Evolutionary conservation across 64 coral and sea anemone genomes (phyloP).

Genomic region (Dendronephthya gigantea): DNA sequence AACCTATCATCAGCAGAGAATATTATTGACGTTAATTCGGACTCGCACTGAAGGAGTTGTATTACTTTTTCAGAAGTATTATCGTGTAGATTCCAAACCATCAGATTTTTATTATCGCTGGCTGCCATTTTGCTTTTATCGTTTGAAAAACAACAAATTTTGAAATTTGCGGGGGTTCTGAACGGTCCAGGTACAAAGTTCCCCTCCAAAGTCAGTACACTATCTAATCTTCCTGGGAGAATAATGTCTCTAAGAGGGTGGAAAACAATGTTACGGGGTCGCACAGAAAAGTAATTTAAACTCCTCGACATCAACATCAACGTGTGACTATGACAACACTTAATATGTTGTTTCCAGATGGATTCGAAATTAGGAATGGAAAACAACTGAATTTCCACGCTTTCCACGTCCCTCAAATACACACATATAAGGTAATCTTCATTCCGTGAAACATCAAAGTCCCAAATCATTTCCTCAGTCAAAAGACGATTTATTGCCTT

Average conservation of each 20-base stretch:
- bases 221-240: neutral
- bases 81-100: neutral
- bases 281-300: no score
- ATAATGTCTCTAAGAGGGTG: neutral
- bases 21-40: no score
- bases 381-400: neutral
- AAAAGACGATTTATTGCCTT: neutral
- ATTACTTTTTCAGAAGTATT: no score
- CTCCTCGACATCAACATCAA: neutral
- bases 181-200: neutral
- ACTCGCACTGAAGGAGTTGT: no score
- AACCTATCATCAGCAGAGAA: no score
- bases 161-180: neutral
- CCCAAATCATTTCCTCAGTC: neutral
- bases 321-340: neutral
- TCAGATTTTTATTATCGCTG: neutral
- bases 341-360: neutral
- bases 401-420: neutral
- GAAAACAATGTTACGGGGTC: neutral
- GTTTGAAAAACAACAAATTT: neutral
- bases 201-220: neutral
- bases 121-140: neutral
- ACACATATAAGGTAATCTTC: no score
- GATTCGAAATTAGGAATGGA: neutral
- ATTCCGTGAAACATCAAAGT: neutral